A percentile compares a stretch with the other conserved stretches of the same genome.
Conservation (phyloP, 2,113 vertebrate species). For the Trichomycterus rosablanca region DNA sequence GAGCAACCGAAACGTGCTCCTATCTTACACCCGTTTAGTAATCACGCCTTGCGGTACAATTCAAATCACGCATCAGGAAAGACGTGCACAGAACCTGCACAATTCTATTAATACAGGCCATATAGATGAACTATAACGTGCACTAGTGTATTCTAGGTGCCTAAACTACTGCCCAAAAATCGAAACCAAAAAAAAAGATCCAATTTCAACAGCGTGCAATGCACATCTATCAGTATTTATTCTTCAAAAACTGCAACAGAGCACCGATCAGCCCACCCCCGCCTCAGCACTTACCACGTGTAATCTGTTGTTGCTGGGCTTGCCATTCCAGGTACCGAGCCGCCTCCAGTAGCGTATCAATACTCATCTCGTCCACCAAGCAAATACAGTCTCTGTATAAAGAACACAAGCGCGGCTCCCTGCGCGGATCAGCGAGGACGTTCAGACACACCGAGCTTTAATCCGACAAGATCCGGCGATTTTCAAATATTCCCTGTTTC, state of each 20-base stretch:
- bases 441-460: slow-evolving; percentile 7
- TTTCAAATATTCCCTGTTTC: slow-evolving; percentile 45
- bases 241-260: not conserved
- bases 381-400: slow-evolving; percentile 45
- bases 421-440: not conserved
- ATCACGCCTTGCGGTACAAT: not conserved
- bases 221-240: too few relatives aligned
- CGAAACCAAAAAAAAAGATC: too few relatives aligned
- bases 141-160: too few relatives aligned
- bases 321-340: slow-evolving; percentile 95
- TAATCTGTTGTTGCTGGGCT: slow-evolving; percentile 89
- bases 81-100: not conserved
- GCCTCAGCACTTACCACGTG: slow-evolving; percentile 80
- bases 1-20: slow-evolving; percentile 30
- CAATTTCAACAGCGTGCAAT: too few relatives aligned
- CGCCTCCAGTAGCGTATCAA: slow-evolving; percentile 91
- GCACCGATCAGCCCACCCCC: slow-evolving; percentile 5
- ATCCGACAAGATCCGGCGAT: slow-evolving; percentile 7
- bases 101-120: not conserved
- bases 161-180: too few relatives aligned
- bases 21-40: not conserved
- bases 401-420: slow-evolving; percentile 39
- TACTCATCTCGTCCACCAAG: slow-evolving; percentile 79
- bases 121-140: too few relatives aligned
- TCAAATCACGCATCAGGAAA: not conserved